These are phyloP conservation scores for Timema podura DNA, from an alignment of 2,888 invertebrate genomes.

Conservation along the genomic window DNA sequence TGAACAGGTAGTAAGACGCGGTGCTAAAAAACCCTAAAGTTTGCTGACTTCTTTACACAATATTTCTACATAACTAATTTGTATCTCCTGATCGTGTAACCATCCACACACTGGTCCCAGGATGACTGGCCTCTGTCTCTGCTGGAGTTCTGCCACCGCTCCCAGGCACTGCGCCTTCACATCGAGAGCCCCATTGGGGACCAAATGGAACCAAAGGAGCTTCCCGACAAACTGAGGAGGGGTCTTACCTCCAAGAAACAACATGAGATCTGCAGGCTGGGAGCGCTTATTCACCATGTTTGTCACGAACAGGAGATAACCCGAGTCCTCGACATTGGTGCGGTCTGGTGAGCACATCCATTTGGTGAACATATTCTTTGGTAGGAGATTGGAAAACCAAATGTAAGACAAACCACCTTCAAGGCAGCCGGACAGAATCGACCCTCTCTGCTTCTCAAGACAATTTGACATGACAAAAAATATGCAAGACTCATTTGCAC, in stretches of 20 bases:
- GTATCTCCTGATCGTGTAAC: too few species aligned
- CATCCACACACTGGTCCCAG: constrained; percentile 34
- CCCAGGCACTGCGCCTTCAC: constrained; percentile 14
- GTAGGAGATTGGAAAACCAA: background rate
- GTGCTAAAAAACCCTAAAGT: too few species aligned
- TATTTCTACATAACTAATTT: too few species aligned
- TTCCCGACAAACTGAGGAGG: constrained; percentile 24
- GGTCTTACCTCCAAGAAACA: constrained; percentile 60
- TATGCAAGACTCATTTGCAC: background rate
- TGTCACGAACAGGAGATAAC: constrained; percentile 49
- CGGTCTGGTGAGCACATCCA: constrained; percentile 56
- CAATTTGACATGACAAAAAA: background rate
- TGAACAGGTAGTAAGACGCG: too few species aligned
- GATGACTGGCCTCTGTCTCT: constrained; percentile 45
- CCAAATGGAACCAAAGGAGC: background rate
- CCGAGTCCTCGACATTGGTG: constrained; percentile 66
- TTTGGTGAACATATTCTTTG: background rate
- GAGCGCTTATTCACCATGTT: constrained; percentile 51
- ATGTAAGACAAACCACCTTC: too few species aligned
- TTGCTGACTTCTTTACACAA: too few species aligned
- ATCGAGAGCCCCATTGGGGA: background rate
- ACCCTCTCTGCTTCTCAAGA: background rate
- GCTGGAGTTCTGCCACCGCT: constrained; percentile 38
- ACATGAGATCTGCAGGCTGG: constrained; percentile 64
- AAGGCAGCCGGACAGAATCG: too few species aligned